phyloP scores from a whole-genome alignment of 2,113 vertebrate species.

The Scomber colias region DNA sequence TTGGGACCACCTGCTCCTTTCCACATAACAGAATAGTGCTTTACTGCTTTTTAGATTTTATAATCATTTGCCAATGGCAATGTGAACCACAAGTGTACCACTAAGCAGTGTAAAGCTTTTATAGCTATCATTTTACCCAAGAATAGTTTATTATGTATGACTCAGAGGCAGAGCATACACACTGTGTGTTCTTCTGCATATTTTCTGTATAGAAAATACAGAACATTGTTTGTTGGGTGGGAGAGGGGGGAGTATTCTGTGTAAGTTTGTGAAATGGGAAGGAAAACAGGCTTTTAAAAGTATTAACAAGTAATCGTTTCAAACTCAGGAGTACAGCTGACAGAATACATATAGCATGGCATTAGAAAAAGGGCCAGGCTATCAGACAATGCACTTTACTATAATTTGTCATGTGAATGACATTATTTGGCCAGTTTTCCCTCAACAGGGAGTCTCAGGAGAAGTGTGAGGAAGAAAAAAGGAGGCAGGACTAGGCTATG shows the following conservation, averaged over 20 bases:
- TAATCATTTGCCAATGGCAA: neutral
- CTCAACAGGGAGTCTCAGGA: constrained; percentile 1
- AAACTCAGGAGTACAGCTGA: constrained; percentile 4
- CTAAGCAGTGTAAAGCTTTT: neutral
- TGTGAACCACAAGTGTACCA: neutral
- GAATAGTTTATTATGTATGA: neutral
- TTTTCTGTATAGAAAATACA: neutral
- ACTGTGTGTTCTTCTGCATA: constrained; percentile 13
- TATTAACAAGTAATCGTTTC: neutral
- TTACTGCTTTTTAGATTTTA: neutral
- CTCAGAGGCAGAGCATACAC: constrained; percentile 50
- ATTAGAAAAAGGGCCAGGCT: constrained; percentile 23
- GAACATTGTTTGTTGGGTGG: neutral
- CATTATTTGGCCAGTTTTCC: constrained; percentile 32
- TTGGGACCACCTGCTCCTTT: no score
- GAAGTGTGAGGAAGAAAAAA: constrained; percentile 45
- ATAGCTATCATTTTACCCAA: neutral
- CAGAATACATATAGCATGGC: constrained; percentile 23
- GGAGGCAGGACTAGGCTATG: constrained; percentile 62
- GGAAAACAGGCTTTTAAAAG: constrained; percentile 1
- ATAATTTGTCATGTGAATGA: constrained; percentile 9
- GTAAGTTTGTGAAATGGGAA: neutral
- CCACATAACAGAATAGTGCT: neutral
- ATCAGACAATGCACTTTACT: constrained; percentile 12
- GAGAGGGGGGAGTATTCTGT: neutral